Base-by-base conservation (phyloP, 1,140 invertebrate species). In the Drosophila serrata region DNA sequence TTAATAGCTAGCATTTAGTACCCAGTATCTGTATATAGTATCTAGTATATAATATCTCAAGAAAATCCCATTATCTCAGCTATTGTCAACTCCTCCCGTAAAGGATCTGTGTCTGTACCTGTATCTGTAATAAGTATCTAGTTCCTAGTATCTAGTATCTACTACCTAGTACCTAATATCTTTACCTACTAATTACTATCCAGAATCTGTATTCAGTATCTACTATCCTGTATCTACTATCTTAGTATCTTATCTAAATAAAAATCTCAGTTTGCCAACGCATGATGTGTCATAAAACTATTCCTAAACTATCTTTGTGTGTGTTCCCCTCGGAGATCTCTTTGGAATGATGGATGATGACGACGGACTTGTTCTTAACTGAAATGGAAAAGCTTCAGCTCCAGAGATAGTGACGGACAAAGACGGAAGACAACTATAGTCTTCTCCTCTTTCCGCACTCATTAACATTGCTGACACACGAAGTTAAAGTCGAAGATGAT, bases 371-470 rank as follows among this genome's bases (percentile, higher is more conserved):
- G 33, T 56, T 56, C 53, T 56, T 39, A 24, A 24, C 53, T 24
- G 33, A 39, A 56, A 56, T 56, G 31, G 33, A 56, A 56, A 39
- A 46, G 42, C 42, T 43, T 9, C 19, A 33, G 11, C 51, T 35
- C 9, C 11, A 15, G 39, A 27, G 37, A 40, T n/a, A 19, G 24
- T 12, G 46, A 31, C 24, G 24, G 27, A 49, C 24, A n/a, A 57
- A 27, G 37, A 13, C 7, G 24, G 6, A 29, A 48, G 45, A 48
- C n/a, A 24, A 29, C 15, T 24, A 9, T 48, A 22, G 42, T 49
- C 31, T 40, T 37, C 31, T 24, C 17, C 27, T 49, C 31, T 61
- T 51, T 61, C 31, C 46, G 59, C 59, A 35, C 45, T 61, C 59
- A 51, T 61, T 24, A 61, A 33, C 53, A 59, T 31, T 31, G 42